Percentiles rank a stretch among this genome's conserved stretches.
Evolutionary conservation across 2,888 invertebrate species (phyloP).

Genomic region (Monopis laevigella): DNA sequence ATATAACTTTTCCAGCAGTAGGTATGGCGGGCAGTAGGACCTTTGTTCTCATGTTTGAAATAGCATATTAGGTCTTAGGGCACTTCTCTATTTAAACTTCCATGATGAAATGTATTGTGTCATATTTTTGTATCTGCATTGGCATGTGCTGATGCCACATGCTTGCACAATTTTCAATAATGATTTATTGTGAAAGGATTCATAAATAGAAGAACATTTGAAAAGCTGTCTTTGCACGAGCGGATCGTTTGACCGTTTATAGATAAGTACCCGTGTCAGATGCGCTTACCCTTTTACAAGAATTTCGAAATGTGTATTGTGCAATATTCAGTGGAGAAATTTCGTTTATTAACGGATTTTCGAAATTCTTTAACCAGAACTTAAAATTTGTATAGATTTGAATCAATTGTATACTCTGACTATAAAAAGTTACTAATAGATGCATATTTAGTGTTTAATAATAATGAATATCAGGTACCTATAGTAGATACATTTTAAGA

Average conservation of each 20-base stretch:
- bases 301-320: neutral
- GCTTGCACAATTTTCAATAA: slow-evolving; percentile 9
- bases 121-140: slow-evolving; percentile 7
- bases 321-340: too few species aligned
- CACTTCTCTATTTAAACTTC: neutral
- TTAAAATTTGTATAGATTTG: too few species aligned
- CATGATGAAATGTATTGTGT: neutral
- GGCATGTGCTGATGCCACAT: slow-evolving; percentile 3
- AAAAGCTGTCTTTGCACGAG: slow-evolving; percentile 32
- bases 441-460: too few species aligned
- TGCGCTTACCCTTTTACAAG: slow-evolving; percentile 20
- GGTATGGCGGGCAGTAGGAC: too few species aligned
- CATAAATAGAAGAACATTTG: neutral
- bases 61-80: neutral
- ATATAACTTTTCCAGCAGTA: too few species aligned
- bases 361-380: too few species aligned
- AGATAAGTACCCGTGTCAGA: slow-evolving; percentile 21
- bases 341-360: too few species aligned
- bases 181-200: slow-evolving; percentile 1
- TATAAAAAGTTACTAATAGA: too few species aligned
- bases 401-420: too few species aligned
- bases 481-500: too few species aligned
- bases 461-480: too few species aligned
- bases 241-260: slow-evolving; percentile 31
- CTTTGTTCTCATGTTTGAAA: neutral